Evolutionary conservation across 2,797 vertebrate species (phyloP), one percentile per base, ranked within the genome.

Genomic region (Coregonus ussuriensis): DNA sequence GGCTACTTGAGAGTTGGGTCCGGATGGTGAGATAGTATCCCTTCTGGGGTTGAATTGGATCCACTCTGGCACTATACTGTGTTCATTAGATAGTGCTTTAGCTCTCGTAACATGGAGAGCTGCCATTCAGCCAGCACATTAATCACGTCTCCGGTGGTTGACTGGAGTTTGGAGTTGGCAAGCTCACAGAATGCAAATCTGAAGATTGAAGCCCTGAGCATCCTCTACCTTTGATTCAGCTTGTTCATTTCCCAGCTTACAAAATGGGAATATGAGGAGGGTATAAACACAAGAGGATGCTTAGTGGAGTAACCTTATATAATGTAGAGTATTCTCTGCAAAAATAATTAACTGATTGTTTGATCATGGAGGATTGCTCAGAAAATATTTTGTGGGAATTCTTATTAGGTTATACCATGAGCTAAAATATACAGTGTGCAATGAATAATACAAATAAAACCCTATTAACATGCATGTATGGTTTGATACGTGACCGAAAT

Each of bases 11-110:
- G 62, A 25, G 29, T 53, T 75, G 18, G 62, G 72, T 25, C 18
- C 15, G 41, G 41, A 29, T 67, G 47, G 35, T 51, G 41, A n/a
- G 63, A 67, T 31, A 31, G 47, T 54, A 33, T 75, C 14, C 15
- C 41, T 73, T 31, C 63, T 33, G 56, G 62, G 29, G 21, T 25
- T 54, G 2, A 67, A 18, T 6, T 72, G 21, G 74, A 62, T 47
- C 33, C 14, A 1, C 41, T 18, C 41, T 41, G 68, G 29, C 65
- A 1, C 1, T 4, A 13, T 47, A 47, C 72, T 74, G 7, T 16
- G 14, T 31, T 74, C 71, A 74, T 68, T 78, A 74, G 77, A 74
- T 67, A 72, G 21, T 67, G 63, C 65, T 66, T 73, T 56, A 73
- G 62, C 62, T 53, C 62, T 54, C 65, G 56, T 69, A 68, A 59